phyloP scores from a whole-genome alignment of 2,888 invertebrate genomes.

The Xanthorhoe spadicearia region DNA sequence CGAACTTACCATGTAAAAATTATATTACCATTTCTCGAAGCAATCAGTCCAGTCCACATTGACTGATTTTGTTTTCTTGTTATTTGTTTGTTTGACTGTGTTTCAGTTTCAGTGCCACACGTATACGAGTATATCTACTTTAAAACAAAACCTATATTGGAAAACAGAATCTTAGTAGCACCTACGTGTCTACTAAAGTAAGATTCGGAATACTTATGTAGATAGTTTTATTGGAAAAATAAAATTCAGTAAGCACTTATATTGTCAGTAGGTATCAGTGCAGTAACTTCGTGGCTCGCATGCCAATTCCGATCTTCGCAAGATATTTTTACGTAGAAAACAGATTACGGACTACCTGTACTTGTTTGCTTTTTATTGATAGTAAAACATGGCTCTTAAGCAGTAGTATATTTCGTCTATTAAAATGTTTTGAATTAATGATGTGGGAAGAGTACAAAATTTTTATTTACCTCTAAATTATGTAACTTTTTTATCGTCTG shows the following conservation, averaged over 20 bases:
- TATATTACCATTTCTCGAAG: too few relatives aligned
- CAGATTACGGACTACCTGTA: background rate
- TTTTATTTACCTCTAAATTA: too few relatives aligned
- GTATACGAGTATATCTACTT: too few relatives aligned
- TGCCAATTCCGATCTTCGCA: slow-evolving; percentile 28
- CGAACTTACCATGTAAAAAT: too few relatives aligned
- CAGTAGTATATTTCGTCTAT: background rate
- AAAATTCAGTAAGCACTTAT: slow-evolving; percentile 21
- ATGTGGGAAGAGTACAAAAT: background rate
- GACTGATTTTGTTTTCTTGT: too few relatives aligned
- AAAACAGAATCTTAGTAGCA: background rate
- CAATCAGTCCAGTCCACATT: too few relatives aligned
- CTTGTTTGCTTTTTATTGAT: background rate
- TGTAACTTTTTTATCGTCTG: too few relatives aligned
- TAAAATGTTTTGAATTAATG: background rate
- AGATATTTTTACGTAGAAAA: slow-evolving; percentile 4
- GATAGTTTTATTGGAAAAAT: slow-evolving; percentile 17
- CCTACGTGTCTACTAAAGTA: too few relatives aligned
- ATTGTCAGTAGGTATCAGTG: slow-evolving; percentile 23
- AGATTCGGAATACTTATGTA: background rate
- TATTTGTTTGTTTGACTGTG: too few relatives aligned
- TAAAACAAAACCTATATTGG: background rate
- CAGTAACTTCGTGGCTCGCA: slow-evolving; percentile 30
- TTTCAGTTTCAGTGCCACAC: too few relatives aligned
- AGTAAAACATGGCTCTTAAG: background rate